Base-by-base conservation (phyloP, 2,888 invertebrate species). In the Hirtodrosophila cameraria region DNA sequence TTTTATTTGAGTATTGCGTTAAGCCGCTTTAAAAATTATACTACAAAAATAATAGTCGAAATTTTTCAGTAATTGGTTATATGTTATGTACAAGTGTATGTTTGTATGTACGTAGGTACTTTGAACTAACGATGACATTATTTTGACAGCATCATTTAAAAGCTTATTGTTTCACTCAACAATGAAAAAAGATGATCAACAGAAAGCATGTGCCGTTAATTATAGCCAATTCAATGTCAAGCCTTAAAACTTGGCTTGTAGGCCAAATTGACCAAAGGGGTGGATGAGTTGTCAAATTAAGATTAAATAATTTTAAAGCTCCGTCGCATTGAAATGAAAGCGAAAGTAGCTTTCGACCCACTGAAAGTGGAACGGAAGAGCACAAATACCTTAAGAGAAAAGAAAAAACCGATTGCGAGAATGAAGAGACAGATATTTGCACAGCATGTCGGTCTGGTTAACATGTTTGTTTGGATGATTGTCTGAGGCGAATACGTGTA, bases 261-360 rank as follows among this genome's bases (percentile, higher is more conserved):
- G 12, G 13, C 16, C 2, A 7, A 33, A 9, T 35, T 33, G 15
- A 2, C 2, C 18, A 12, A 13, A n/a, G n/a, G 20, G 7, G 28
- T 2, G 18, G 11, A 12, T 18, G 39, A n/a, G 23, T 7, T 8
- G 1, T 1, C 7, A 20, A n/a, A 8, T 28, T 7, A 13, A 13
- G 28, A 30, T 12, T 1, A 6, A 4, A 18, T 41, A 28, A 3
- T 11, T 38, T 6, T 55, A 77, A 53, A 76, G 85, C 85, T 60
- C 68, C 63, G 57, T 8, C 59, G 72, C 60, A 72, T 39, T 63
- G 38, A 72, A 80, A 49, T 62, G 77, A 80, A 86, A 86, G 49
- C 76, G 80, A 80, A 72, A 80, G 80, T 76, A 58, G 59, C 39
- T 58, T 62, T 49, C 81, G 78, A 74, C 75, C 65, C 54, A 70